These are phyloP conservation scores for Drosophila cardini DNA, from an alignment of 1,140 invertebrate species.

Conservation along the genomic window DNA sequence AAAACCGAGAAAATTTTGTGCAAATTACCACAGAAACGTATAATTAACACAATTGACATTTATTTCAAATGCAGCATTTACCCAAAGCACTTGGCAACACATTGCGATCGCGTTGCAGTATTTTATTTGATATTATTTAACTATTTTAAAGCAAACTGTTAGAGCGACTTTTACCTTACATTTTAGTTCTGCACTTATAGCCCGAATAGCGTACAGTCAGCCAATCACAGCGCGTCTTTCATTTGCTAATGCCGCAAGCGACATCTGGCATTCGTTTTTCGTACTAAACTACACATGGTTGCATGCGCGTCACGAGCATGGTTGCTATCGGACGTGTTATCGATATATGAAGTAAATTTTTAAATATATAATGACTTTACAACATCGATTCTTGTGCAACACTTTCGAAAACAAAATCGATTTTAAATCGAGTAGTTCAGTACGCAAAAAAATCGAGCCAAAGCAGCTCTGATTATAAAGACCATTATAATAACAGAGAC, in stretches of 20 bases:
- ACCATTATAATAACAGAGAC: no score
- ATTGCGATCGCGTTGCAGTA: constrained; percentile 48
- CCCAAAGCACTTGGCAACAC: constrained; percentile 44
- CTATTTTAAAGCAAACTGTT: constrained; percentile 63
- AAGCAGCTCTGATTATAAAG: no score
- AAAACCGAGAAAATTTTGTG: constrained; percentile 64
- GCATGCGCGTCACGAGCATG: constrained; percentile 27
- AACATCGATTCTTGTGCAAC: no score
- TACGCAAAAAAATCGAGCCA: no score
- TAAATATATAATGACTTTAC: no score
- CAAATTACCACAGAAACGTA: constrained; percentile 16
- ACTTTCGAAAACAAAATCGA: no score
- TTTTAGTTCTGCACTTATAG: constrained; percentile 63
- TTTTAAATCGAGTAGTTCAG: no score
- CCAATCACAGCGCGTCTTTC: constrained; percentile 74
- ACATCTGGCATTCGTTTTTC: constrained; percentile 62
- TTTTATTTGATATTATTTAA: constrained; percentile 72
- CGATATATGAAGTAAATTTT: constrained; percentile 5
- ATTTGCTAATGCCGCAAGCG: constrained; percentile 63
- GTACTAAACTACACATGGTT: constrained; percentile 40
- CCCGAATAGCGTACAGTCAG: constrained; percentile 70
- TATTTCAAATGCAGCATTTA: constrained; percentile 41
- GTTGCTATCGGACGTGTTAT: constrained; percentile 30
- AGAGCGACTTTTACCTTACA: constrained; percentile 78
- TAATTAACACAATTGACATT: constrained; percentile 27